Percentiles rank a stretch among this genome's conserved stretches.
phyloP scores from a whole-genome alignment of 2,888 invertebrate genomes.

The Lepidocyrtinus sp. region DNA sequence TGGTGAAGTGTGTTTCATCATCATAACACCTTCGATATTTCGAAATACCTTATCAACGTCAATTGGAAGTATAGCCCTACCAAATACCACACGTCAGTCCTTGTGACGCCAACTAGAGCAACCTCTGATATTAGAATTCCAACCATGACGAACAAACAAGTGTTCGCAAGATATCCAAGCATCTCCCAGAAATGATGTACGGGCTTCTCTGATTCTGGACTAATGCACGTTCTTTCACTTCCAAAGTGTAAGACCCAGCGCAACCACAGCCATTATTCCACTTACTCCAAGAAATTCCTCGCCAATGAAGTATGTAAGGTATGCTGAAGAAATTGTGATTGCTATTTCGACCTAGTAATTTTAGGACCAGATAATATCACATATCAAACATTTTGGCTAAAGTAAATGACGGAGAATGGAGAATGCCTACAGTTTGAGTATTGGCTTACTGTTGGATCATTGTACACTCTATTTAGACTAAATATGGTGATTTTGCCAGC shows the following conservation, averaged over 20 bases:
- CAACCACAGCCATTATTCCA: conserved; percentile 74
- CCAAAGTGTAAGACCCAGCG: conserved; percentile 73
- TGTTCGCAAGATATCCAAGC: conserved; percentile 74
- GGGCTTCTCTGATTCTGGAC: conserved; percentile 73
- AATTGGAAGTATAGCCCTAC: conserved; percentile 73
- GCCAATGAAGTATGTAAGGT: conserved; percentile 72
- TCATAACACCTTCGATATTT: background rate
- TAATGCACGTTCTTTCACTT: conserved; percentile 72
- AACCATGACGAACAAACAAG: conserved; percentile 77
- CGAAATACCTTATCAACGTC: conserved; percentile 72
- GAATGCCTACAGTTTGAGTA: no score
- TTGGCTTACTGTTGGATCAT: conserved; percentile 72
- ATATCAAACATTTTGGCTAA: no score
- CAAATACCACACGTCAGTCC: conserved; percentile 75
- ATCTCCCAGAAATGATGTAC: conserved; percentile 74
- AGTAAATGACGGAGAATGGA: no score
- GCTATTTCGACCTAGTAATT: conserved; percentile 71
- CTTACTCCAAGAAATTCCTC: conserved; percentile 71
- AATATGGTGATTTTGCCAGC: conserved; percentile 72
- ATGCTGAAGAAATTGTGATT: conserved; percentile 73
- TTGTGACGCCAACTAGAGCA: conserved; percentile 73
- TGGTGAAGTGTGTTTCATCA: background rate
- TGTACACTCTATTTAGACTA: conserved; percentile 72
- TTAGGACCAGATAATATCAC: no score
- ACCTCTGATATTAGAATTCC: conserved; percentile 78